phyloP scores from a whole-genome alignment of 2,113 vertebrate species.

The Chaetodon trifascialis region DNA sequence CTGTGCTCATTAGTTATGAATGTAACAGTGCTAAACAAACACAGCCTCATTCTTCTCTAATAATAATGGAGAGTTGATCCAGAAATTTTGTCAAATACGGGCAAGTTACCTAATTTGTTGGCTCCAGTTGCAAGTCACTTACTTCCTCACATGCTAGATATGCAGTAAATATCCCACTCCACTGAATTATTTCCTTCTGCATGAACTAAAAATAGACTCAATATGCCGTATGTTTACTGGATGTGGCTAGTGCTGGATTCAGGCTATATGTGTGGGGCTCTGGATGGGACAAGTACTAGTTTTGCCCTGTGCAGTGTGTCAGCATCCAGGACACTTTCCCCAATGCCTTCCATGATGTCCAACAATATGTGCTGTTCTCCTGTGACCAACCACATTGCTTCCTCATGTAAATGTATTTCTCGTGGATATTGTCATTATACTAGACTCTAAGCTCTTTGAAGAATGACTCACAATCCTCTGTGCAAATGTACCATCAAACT shows the following conservation, averaged over 20 bases:
- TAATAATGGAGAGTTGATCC: not conserved
- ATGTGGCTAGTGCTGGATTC: not conserved
- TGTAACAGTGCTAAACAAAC: not conserved
- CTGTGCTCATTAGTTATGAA: not conserved
- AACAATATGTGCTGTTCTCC: too few relatives aligned
- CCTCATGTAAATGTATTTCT: too few relatives aligned
- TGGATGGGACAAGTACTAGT: not conserved
- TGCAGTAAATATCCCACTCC: not conserved
- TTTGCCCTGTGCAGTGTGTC: not conserved
- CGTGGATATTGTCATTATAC: too few relatives aligned
- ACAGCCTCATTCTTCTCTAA: conserved; percentile 8
- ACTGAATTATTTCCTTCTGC: not conserved
- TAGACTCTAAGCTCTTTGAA: too few relatives aligned
- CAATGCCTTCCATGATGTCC: too few relatives aligned
- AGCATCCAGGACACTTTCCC: not conserved
- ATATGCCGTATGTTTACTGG: not conserved
- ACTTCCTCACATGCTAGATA: not conserved
- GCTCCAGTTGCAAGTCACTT: not conserved
- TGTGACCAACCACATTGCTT: too few relatives aligned
- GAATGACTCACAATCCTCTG: too few relatives aligned
- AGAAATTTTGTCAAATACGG: not conserved
- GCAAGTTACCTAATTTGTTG: conserved; percentile 12
- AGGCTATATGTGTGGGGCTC: not conserved
- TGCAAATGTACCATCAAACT: too few relatives aligned
- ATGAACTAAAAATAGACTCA: not conserved